Evolutionary conservation across 2,888 invertebrate species (phyloP).

Genomic region (Netelia virgata): DNA sequence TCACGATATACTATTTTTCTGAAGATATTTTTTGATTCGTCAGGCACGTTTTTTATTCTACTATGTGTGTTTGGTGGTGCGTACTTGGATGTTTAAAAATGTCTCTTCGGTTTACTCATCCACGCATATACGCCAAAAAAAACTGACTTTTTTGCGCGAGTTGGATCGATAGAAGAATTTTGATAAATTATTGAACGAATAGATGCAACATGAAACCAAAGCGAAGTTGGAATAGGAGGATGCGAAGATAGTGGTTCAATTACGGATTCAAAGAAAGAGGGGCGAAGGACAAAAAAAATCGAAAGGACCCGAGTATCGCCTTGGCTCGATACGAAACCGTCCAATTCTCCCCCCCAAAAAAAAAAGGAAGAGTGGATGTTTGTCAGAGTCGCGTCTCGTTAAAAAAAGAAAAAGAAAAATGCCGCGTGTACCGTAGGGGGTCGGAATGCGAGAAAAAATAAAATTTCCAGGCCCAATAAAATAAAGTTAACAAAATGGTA

Average conservation of each 20-base stretch:
- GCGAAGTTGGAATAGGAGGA: neutral
- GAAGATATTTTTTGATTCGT: constrained; percentile 20
- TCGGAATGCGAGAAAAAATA: constrained; percentile 7
- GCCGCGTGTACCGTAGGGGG: neutral
- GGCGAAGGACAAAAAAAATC: neutral
- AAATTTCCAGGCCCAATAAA: neutral
- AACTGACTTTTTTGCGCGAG: neutral
- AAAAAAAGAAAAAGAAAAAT: constrained; percentile 8
- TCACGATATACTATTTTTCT: constrained; percentile 48
- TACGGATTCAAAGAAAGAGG: neutral
- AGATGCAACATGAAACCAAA: constrained; percentile 20
- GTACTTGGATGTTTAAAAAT: constrained; percentile 44
- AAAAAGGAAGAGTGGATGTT: neutral
- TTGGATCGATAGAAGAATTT: neutral
- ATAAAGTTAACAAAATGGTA: constrained; percentile 61
- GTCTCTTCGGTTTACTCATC: neutral
- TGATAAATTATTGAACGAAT: constrained; percentile 30
- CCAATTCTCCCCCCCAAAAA: neutral
- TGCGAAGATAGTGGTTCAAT: constrained; percentile 1
- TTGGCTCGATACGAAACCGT: constrained; percentile 5
- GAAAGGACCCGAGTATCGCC: neutral
- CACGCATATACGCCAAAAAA: no score
- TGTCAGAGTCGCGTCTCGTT: constrained; percentile 13
- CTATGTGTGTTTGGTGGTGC: constrained; percentile 37
- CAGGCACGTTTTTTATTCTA: constrained; percentile 31